Base-by-base conservation (phyloP, 2,888 invertebrate genomes). In the Pandemis cinnamomeana region DNA sequence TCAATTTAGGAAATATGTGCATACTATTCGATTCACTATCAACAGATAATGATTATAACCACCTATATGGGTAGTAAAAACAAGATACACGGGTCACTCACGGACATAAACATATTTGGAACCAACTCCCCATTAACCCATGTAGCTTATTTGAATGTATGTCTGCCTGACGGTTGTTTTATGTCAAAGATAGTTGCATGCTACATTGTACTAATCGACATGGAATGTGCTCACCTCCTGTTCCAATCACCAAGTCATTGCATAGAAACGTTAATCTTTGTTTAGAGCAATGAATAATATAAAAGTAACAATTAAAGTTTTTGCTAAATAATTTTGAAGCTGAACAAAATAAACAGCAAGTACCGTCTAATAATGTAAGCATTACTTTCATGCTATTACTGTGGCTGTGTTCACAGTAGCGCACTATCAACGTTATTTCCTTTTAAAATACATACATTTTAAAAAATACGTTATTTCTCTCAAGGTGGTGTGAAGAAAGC, bases 221-320 rank as follows among this genome's bases (percentile, higher is more conserved):
- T n/a, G 3, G 44, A 69, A 48, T 55, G 42, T 64, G 79, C 89
- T 91, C 85, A 92, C 92, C 92, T 92, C 91, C 91, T 92, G 76
- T 74, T 87, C 88, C 88, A 78, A 77, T 83, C 88, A 86, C 87
- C 83, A 74, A 81, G 83, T 80, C 81, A 46, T 66, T 60, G 82
- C 82, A 77, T 72, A 75, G 74, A 76, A 77, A 82, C 82, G 78
- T 82, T 80, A 79, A 80, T 80, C 83, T 84, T 36, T 84, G 88
- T 87, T 86, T 85, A 87, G 81, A 87, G 89, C 88, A 87, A 20
- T 88, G 84, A 48, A 87, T 80, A 82, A 86, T 81, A 85, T 78
- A 76, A 79, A 83, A 83, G 81, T 81, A 79, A 83, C 77, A 75
- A 64, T 67, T 42, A 68, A 51, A 70, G 36, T 42, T 61, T 51